Evolutionary conservation across 1,140 invertebrate genomes (phyloP).

Genomic region (Aphidius ervi): DNA sequence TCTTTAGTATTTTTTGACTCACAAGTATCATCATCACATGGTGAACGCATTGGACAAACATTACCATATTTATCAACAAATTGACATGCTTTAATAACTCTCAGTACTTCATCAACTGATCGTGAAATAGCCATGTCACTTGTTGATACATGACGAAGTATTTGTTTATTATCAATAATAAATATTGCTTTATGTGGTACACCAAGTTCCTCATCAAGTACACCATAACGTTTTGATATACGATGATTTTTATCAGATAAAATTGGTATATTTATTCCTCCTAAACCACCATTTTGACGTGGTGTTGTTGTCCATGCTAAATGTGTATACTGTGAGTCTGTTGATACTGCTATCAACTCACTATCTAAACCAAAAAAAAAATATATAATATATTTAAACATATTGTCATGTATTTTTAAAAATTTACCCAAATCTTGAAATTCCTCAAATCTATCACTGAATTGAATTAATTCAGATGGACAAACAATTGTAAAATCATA

Average conservation of each 20-base stretch:
- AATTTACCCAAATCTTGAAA: constrained; percentile 67
- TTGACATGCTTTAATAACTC: constrained; percentile 94
- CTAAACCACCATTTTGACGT: constrained; percentile 92
- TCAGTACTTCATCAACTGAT: constrained; percentile 86
- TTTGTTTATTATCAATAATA: constrained; percentile 93
- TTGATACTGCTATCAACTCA: constrained; percentile 81
- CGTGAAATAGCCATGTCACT: constrained; percentile 83
- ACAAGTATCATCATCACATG: constrained; percentile 85
- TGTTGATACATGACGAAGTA: constrained; percentile 93
- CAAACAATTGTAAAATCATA: constrained; percentile 87
- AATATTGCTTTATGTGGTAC: constrained; percentile 95
- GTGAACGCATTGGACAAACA: constrained; percentile 95
- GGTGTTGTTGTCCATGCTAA: constrained; percentile 93
- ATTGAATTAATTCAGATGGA: constrained; percentile 93
- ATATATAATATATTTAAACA: neutral
- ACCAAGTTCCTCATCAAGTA: constrained; percentile 89
- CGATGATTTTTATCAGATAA: constrained; percentile 88
- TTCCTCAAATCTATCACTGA: constrained; percentile 79
- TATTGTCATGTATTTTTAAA: neutral
- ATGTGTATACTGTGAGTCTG: constrained; percentile 88
- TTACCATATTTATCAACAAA: constrained; percentile 94
- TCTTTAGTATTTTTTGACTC: constrained; percentile 72
- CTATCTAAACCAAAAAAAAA: constrained; percentile 75
- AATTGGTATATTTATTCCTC: constrained; percentile 93
- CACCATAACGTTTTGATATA: constrained; percentile 87